Evolutionary conservation across 1,140 invertebrate species (phyloP).

Genomic region (Goniozus legneri): DNA sequence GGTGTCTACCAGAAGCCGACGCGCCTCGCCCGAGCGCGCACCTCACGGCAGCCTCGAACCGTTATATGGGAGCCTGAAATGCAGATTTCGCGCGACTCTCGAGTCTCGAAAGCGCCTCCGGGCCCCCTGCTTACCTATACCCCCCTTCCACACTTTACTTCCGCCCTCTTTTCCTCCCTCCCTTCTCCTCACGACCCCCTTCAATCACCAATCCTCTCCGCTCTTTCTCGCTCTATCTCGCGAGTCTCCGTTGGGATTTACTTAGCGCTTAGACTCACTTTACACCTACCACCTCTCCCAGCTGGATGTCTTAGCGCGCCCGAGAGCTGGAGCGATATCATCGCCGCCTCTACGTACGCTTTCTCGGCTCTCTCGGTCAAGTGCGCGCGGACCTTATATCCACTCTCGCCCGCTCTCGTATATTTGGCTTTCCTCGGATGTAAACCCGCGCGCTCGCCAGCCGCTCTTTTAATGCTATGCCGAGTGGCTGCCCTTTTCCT

Average conservation of each 20-base stretch:
- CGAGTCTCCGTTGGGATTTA: slow-evolving; percentile 29
- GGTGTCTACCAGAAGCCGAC: slow-evolving; percentile 26
- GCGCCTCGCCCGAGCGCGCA: no score
- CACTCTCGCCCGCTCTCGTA: not conserved
- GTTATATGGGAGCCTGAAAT: slow-evolving; percentile 48
- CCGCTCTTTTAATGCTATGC: slow-evolving; percentile 13
- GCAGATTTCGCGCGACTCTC: slow-evolving; percentile 49
- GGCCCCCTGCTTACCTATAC: slow-evolving; percentile 20
- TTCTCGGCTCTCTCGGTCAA: slow-evolving; percentile 10
- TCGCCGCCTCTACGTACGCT: not conserved
- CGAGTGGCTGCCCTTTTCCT: slow-evolving; percentile 11
- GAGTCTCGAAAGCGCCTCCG: slow-evolving; percentile 35
- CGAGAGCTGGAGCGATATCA: slow-evolving; percentile 3
- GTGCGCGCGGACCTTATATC: not conserved
- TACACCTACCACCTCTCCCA: slow-evolving; percentile 12
- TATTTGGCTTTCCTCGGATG: not conserved
- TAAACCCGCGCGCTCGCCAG: slow-evolving; percentile 11
- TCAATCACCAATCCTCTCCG: slow-evolving; percentile 9
- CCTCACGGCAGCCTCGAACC: slow-evolving; percentile 17
- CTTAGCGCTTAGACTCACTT: slow-evolving; percentile 34
- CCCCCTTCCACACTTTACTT: slow-evolving; percentile 15
- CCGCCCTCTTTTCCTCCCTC: slow-evolving; percentile 13
- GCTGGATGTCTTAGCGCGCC: not conserved
- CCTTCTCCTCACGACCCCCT: slow-evolving; percentile 19
- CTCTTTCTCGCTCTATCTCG: slow-evolving; percentile 10